Evolutionary conservation across 2,797 vertebrate genomes (phyloP), one percentile per base, ranked within the genome.

Genomic region (Octomys mimax): DNA sequence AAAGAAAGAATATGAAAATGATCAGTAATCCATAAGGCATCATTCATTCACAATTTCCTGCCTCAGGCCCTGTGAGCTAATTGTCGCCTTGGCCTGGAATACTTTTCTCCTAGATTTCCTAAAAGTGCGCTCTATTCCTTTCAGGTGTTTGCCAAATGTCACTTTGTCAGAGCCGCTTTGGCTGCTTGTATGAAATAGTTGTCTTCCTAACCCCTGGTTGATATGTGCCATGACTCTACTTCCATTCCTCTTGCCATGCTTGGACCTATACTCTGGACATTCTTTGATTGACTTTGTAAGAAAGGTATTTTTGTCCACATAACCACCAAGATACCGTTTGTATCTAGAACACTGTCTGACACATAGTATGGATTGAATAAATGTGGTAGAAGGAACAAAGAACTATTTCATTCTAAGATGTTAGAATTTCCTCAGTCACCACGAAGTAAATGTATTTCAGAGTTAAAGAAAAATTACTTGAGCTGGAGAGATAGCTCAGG

Each of bases 391-490:
- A 91, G 82, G 62, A 90, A 64, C 77, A 31, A 94, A 75, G 24
- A 94, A 92, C 49, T 91, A 68, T 79, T 77, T 80, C 42, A 75
- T 78, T 83, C 26, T 88, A 80, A 86, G 28, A 42, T 66, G 46
- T 73, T 94, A 70, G n/a, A 88, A 57, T 66, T 91, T 22, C 7
- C 33, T 80, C 71, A 31, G 28, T 70, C 52, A 73, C 68, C 33
- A 91, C 70, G 59, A 57, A 3, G 64, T 59, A 87, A 86, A 79
- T 77, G n/a, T 7, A 85, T 5, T 42, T 22, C 73, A 46, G 86
- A 96, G 68, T 79, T 96, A 88, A 92, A 93, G 33, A 95, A n/a
- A 14, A 93, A 93, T 87, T 82, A 89, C 89, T 87, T 87, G 52
- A 3, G 52, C 52, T 16, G 14, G 13, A 3, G 13, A 54, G 52